Conservation (phyloP, 2,113 vertebrate genomes). For the Sitta europaea region DNA sequence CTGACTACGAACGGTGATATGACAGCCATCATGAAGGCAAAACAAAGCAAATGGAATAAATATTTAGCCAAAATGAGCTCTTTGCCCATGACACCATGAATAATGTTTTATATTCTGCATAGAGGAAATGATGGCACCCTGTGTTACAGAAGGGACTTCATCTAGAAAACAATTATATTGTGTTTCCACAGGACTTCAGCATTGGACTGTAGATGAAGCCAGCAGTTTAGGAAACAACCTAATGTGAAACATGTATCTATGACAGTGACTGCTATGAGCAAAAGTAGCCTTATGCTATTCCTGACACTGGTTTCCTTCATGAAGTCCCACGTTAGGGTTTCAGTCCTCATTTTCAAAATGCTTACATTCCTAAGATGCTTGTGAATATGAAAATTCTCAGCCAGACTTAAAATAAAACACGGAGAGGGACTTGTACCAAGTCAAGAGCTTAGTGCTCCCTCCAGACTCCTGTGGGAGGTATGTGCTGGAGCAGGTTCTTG, state of each 20-base stretch:
- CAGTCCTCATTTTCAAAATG: background rate
- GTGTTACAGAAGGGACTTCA: background rate
- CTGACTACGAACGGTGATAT: fast-evolving
- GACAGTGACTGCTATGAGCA: background rate
- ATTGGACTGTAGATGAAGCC: background rate
- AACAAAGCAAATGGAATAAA: background rate
- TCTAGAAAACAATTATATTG: background rate
- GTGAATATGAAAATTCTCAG: background rate
- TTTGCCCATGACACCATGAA: background rate
- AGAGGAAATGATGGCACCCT: background rate
- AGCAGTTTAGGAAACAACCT: background rate
- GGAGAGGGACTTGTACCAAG: fast-evolving
- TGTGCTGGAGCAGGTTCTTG: background rate
- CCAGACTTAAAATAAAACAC: background rate
- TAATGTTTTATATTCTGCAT: background rate
- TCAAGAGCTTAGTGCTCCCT: background rate
- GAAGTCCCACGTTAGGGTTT: background rate
- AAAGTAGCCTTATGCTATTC: background rate
- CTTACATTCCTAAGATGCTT: background rate
- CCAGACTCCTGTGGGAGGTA: background rate
- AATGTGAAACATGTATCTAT: fast-evolving
- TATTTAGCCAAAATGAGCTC: background rate
- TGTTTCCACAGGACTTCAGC: background rate
- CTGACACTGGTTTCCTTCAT: background rate
- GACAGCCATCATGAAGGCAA: background rate